Evolutionary conservation across 2,888 invertebrate genomes (phyloP).

Genomic region (Zaprionus obscuricornis): DNA sequence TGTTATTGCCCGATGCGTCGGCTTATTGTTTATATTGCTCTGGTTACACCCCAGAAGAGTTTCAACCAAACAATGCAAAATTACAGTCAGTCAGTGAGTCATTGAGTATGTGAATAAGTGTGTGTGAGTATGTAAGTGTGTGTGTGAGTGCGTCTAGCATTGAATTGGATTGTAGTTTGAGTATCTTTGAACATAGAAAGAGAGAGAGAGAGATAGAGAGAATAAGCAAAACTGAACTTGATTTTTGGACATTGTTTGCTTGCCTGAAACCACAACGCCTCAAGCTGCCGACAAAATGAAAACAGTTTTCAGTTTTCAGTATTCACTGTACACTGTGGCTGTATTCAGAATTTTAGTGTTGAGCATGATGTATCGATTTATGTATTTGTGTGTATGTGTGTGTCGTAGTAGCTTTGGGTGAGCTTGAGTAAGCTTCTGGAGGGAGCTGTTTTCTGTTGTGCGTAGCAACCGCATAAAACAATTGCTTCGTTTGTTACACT

Average conservation of each 20-base stretch:
- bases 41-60: no score
- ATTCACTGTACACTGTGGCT: neutral
- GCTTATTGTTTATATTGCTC: no score
- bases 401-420: no score
- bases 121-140: no score
- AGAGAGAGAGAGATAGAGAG: no score
- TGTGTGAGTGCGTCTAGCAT: neutral
- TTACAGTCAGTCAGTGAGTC: conserved; percentile 6
- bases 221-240: conserved; percentile 64
- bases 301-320: neutral
- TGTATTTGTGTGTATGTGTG: neutral
- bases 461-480: conserved; percentile 47
- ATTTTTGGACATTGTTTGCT: conserved; percentile 45
- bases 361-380: conserved; percentile 5
- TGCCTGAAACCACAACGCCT: conserved; percentile 11
- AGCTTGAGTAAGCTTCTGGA: no score
- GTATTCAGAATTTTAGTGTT: no score
- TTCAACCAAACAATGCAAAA: conserved; percentile 30
- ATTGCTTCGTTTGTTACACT: conserved; percentile 65
- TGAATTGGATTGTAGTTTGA: conserved; percentile 2
- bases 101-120: conserved; percentile 6
- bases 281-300: conserved; percentile 5
- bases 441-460: conserved; percentile 20
- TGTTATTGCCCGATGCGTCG: no score
- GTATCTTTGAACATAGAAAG: no score